Conservation (phyloP, 2,113 vertebrate species). For the chimpanzee (Pan troglodytes) region DNA sequence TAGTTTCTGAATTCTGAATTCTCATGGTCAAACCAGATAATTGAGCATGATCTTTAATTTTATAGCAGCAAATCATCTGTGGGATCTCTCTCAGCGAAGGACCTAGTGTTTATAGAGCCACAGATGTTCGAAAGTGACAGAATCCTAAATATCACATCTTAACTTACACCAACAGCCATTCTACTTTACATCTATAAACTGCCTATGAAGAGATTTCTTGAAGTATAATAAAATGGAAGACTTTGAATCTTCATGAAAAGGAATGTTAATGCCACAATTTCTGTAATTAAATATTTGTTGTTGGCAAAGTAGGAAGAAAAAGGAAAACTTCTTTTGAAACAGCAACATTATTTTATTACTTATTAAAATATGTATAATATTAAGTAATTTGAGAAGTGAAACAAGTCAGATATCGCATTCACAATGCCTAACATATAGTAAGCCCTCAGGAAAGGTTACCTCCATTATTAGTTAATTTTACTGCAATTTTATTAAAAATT, state of each 20-base stretch:
- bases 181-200: not conserved
- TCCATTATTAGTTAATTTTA: not conserved
- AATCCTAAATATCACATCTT: not conserved
- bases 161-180: not conserved
- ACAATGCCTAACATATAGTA: not conserved
- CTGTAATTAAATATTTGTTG: not conserved
- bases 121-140: not conserved
- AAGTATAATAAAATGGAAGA: not conserved
- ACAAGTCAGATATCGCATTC: not conserved
- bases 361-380: not conserved
- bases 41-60: not conserved
- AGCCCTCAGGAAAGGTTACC: not conserved
- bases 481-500: not conserved
- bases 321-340: not conserved
- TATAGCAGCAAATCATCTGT: not conserved
- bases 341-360: not conserved
- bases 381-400: not conserved
- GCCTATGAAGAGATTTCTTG: not conserved
- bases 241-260: not conserved
- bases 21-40: not conserved
- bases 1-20: not conserved
- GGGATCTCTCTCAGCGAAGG: not conserved
- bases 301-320: not conserved
- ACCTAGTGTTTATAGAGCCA: not conserved
- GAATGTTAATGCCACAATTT: not conserved